These are phyloP conservation scores for Troglohyphantes excavatus DNA, from an alignment of 2,888 invertebrate species.

Conservation along the genomic window DNA sequence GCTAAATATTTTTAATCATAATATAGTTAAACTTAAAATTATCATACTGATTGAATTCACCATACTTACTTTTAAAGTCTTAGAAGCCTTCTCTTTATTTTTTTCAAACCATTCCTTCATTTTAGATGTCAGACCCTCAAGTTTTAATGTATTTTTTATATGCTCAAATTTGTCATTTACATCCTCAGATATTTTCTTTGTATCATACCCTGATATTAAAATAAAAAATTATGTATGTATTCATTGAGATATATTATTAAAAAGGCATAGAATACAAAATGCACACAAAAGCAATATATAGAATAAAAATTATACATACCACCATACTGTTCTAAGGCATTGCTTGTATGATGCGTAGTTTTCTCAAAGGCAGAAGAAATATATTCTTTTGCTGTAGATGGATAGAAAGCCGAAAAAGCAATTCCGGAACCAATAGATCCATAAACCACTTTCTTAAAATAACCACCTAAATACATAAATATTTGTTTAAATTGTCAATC, in stretches of 20 bases:
- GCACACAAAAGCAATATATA: neutral
- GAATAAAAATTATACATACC: slow-evolving; percentile 32
- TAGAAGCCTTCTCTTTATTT: slow-evolving; percentile 33
- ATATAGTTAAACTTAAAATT: too few species aligned
- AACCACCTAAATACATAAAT: slow-evolving; percentile 39
- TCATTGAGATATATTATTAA: neutral
- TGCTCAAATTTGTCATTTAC: slow-evolving; percentile 52
- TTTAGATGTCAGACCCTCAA: slow-evolving; percentile 35
- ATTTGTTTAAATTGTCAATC: too few species aligned
- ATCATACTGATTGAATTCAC: too few species aligned
- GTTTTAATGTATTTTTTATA: slow-evolving; percentile 47
- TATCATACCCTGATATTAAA: slow-evolving; percentile 65
- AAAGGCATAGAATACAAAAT: neutral
- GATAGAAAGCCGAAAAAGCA: slow-evolving; percentile 67
- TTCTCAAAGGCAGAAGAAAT: slow-evolving; percentile 13
- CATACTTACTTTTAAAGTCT: slow-evolving; percentile 31
- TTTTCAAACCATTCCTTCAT: slow-evolving; percentile 54
- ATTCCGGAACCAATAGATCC: slow-evolving; percentile 46
- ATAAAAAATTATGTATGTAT: neutral
- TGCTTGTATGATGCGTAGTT: slow-evolving; percentile 37
- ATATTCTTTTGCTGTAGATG: slow-evolving; percentile 50
- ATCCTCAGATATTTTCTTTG: slow-evolving; percentile 56
- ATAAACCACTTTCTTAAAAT: slow-evolving; percentile 57
- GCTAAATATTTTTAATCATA: too few species aligned
- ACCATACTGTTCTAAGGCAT: slow-evolving; percentile 56